These are phyloP conservation scores for Amaurobius ferox DNA, from an alignment of 2,888 invertebrate species.

Conservation along the genomic window DNA sequence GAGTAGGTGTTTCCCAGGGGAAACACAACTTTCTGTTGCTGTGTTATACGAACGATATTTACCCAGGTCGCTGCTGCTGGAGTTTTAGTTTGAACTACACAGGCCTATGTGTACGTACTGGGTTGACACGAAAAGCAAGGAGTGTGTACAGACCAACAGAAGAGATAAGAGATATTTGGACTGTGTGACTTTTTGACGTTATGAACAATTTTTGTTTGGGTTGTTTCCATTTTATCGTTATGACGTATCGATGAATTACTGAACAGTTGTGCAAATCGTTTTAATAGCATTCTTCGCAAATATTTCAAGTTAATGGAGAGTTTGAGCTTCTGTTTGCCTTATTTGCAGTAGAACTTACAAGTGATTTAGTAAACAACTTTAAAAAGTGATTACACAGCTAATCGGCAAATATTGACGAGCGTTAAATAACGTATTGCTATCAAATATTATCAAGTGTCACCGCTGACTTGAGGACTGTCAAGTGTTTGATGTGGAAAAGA, in stretches of 20 bases:
- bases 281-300: not conserved
- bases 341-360: no score
- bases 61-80: conserved; percentile 19
- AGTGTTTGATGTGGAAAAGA: no score
- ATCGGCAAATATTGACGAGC: not conserved
- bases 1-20: conserved; percentile 39
- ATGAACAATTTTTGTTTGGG: conserved; percentile 28
- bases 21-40: conserved; percentile 6
- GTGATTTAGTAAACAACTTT: no score
- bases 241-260: conserved; percentile 9
- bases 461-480: no score
- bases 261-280: not conserved
- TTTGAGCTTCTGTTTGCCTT: not conserved
- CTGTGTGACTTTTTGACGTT: conserved; percentile 63
- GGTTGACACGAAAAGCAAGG: conserved; percentile 58
- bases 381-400: not conserved
- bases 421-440: no score
- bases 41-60: conserved; percentile 47
- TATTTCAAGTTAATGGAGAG: not conserved
- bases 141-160: conserved; percentile 60
- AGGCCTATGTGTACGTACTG: conserved; percentile 35
- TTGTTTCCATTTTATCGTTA: conserved; percentile 17
- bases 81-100: conserved; percentile 57
- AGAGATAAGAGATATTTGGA: conserved; percentile 59
- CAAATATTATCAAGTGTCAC: no score